Evolutionary conservation across 1,140 invertebrate genomes (phyloP), one percentile per base, ranked within the genome.

Genomic region (Diploscapter pachys): DNA sequence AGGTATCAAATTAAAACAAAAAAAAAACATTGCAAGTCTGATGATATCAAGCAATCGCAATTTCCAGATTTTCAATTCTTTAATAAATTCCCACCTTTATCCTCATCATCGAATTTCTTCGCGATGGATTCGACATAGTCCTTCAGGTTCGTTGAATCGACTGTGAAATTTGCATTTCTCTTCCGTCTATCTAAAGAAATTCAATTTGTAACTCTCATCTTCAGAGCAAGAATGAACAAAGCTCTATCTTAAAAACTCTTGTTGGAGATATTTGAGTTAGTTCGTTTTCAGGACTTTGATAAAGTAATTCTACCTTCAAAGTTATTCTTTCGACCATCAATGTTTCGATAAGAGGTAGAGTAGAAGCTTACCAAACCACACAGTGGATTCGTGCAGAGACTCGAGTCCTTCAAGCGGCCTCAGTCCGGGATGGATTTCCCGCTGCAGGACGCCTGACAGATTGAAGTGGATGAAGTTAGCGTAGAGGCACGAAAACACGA

Each of bases 381-480:
- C 71, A 55, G 72, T 54, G 11, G 61, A 78, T 54, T 75, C 76
- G 55, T 74, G 76, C 48, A 75, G 65, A 9, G 63, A 63, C 57
- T 78, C 76, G 5, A 74, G 64, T 8, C 55, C 64, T 4, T 53
- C 63, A n/a, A 69, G 65, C 31, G 73, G 73, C 50, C 56, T 68
- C 5, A 74, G 5, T 6, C 63, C 50, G 11, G 66, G 48, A 52
- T 50, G 66, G 9, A 74, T n/a, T 13, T 74, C 73, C 5, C 57
- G 53, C 50, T 78, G 65, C 48, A 70, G 63, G 54, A 78, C 71
- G 4, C 68, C 72, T 50, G 71, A 11, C 5, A 78, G 52, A 50
- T 78, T 78, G 72, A 76, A 76, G 3, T 74, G n/a, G 4, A 78
- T 50, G 3, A 78, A 48, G 31, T 78, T 78, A n/a, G 76, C 62